Percentiles rank a stretch among this genome's conserved stretches.
phyloP scores from a whole-genome alignment of 2,888 invertebrate genomes.

The Adineta ricciae region DNA sequence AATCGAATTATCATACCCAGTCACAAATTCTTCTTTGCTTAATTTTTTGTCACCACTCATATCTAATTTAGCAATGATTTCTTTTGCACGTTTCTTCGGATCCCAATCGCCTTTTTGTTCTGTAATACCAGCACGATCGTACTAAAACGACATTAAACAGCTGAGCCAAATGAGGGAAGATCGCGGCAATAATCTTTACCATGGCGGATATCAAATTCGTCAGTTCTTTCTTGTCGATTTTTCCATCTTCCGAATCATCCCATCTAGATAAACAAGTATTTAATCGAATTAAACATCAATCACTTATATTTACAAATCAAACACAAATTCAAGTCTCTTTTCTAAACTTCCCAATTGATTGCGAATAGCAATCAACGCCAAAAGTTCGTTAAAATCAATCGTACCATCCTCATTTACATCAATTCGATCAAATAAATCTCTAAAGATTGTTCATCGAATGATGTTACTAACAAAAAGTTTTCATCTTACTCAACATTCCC shows the following conservation, averaged over 20 bases:
- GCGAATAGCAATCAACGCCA: not conserved
- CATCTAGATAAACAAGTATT: not conserved
- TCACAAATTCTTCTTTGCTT: slow-evolving; percentile 34
- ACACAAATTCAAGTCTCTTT: not conserved
- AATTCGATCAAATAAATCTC: not conserved
- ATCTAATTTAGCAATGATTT: not conserved
- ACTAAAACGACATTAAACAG: not conserved
- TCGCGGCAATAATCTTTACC: not conserved
- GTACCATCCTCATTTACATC: not conserved
- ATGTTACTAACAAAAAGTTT: fast-evolving
- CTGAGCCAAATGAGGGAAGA: not conserved
- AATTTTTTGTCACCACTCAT: slow-evolving; percentile 34
- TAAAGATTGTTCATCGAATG: not conserved
- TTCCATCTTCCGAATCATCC: not conserved
- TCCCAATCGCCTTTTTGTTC: not conserved
- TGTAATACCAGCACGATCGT: not conserved
- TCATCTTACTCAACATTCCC: not conserved
- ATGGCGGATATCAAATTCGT: not conserved
- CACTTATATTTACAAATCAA: not conserved
- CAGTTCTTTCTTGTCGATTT: not conserved
- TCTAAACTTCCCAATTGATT: not conserved
- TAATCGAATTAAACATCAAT: not conserved
- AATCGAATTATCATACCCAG: slow-evolving; percentile 38
- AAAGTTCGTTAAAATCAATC: not conserved
- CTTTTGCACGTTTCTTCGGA: not conserved